Conservation (phyloP, 1,140 invertebrate species). For the Drosophila erecta region DNA sequence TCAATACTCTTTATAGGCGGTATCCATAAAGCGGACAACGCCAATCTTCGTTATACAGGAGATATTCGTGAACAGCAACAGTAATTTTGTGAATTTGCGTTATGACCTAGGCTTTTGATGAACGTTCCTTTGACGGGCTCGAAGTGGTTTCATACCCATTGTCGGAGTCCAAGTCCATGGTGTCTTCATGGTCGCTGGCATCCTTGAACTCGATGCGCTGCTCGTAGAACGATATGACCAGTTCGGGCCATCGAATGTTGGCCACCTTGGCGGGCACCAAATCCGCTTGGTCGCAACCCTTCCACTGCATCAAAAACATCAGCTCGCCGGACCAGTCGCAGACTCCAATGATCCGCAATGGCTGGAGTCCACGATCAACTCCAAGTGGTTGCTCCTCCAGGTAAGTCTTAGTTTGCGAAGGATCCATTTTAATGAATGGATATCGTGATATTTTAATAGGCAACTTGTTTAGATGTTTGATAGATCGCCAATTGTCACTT, state of each 20-base stretch:
- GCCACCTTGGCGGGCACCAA: constrained; percentile 95
- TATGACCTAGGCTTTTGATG: neutral
- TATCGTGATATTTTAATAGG: no score
- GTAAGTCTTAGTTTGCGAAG: no score
- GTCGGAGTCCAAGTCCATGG: no score
- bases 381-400: constrained; percentile 86
- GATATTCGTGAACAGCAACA: neutral
- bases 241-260: constrained; percentile 96
- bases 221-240: constrained; percentile 98
- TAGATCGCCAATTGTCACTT: no score
- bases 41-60: neutral
- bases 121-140: no score
- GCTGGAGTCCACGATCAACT: constrained; percentile 95
- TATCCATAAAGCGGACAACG: neutral
- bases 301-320: constrained; percentile 99
- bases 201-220: constrained; percentile 88
- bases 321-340: constrained; percentile 97
- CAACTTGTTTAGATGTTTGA: no score
- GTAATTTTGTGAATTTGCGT: neutral
- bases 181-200: no score
- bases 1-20: constrained; percentile 23
- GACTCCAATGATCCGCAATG: constrained; percentile 97
- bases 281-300: constrained; percentile 97
- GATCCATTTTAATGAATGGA: no score
- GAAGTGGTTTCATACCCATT: no score